Evolutionary conservation across 2,888 invertebrate genomes (phyloP).

Genomic region (Drosophila niveifrons): DNA sequence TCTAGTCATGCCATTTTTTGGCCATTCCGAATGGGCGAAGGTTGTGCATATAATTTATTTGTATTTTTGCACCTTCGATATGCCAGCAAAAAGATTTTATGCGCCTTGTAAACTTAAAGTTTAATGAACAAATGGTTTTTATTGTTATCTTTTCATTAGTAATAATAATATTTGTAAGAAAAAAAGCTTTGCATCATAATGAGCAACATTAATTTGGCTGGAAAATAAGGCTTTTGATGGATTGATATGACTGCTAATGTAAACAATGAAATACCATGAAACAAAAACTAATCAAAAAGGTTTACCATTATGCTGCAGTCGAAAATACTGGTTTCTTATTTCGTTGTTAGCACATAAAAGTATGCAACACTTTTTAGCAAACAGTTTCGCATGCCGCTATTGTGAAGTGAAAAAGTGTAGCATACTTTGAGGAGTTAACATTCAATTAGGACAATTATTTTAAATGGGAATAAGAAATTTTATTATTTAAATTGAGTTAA

Average conservation of each 20-base stretch:
- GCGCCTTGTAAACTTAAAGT: not conserved
- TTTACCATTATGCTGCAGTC: not conserved
- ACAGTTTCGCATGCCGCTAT: not conserved
- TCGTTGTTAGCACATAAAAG: not conserved
- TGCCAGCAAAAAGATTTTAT: not conserved
- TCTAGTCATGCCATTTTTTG: slow-evolving; percentile 2
- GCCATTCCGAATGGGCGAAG: slow-evolving; percentile 1
- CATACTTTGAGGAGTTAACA: not conserved
- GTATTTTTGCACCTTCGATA: not conserved
- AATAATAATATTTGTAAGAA: not conserved
- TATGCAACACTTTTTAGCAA: not conserved
- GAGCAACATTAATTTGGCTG: slow-evolving; percentile 1
- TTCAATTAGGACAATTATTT: not conserved
- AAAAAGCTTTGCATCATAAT: not conserved
- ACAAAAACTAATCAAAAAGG: not conserved
- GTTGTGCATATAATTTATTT: not conserved
- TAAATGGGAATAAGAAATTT: not conserved
- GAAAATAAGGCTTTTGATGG: not conserved
- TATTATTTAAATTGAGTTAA: too few relatives aligned
- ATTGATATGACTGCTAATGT: not conserved
- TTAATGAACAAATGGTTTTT: slow-evolving; percentile 1
- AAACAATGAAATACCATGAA: not conserved
- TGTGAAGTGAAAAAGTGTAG: not conserved
- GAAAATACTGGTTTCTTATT: not conserved
- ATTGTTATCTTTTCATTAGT: not conserved